phyloP scores from a whole-genome alignment of 1,140 invertebrate species.

The Dendroctonus ponderosae region DNA sequence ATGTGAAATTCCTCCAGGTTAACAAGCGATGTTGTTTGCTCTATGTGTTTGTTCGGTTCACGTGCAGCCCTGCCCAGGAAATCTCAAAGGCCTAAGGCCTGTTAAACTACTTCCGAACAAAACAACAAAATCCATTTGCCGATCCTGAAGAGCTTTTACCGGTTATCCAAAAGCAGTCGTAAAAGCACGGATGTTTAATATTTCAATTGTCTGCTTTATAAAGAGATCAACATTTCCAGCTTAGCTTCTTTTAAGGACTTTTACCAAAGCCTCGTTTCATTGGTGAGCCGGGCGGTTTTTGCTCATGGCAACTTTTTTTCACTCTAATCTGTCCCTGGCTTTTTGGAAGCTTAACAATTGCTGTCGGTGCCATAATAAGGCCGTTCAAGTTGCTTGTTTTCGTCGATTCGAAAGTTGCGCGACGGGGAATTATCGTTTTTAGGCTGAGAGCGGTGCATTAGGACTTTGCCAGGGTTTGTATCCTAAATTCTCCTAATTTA shows the following conservation, averaged over 20 bases:
- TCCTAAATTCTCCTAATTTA: constrained; percentile 25
- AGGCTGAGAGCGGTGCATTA: constrained; percentile 9
- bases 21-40: too few relatives aligned
- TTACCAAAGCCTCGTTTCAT: constrained; percentile 1
- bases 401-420: too few relatives aligned
- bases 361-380: too few relatives aligned
- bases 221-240: constrained; percentile 20
- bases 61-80: background rate
- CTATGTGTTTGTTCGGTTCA: too few relatives aligned
- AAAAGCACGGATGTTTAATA: constrained; percentile 25
- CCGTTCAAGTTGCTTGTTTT: too few relatives aligned
- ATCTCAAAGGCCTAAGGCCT: constrained; percentile 8
- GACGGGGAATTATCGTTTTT: too few relatives aligned
- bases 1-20: too few relatives aligned
- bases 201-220: constrained; percentile 28
- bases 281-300: constrained; percentile 7
- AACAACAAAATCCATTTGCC: constrained; percentile 20
- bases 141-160: constrained; percentile 22
- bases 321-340: too few relatives aligned
- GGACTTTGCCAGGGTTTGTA: constrained; percentile 5
- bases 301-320: background rate
- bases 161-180: constrained; percentile 19
- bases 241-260: constrained; percentile 14
- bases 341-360: background rate
- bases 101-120: constrained; percentile 11